Evolutionary conservation across 1,140 invertebrate genomes (phyloP), one percentile per base, ranked within the genome.

Genomic region (Tachypleus tridentatus): DNA sequence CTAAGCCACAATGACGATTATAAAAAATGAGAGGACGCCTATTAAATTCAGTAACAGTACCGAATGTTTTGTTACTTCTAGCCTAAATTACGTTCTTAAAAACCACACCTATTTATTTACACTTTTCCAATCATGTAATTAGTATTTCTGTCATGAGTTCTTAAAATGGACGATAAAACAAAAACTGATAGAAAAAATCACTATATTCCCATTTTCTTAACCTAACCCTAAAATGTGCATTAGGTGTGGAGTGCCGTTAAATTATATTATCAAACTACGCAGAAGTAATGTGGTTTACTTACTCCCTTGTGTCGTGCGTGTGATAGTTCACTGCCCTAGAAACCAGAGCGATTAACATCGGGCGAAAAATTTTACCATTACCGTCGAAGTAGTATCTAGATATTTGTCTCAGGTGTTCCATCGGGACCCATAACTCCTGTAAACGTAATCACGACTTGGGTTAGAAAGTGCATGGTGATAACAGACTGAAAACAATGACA

Each of bases 331-430:
- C 84, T 70, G 91, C 90, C 78, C 88, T 82, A 72, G 92, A 89
- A 86, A 95, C 92, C 56, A 96, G 82, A 71, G 95, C 85, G 29
- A 89, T 86, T 54, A 97, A 86, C 85, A 94, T 90, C 48, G 94
- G 94, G 73, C 94, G 84, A 62, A 97, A 81, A 58, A 91, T 90
- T 82, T 98, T 98, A 67, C 94, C 94, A 76, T 95, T 87, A 51
- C 93, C 93, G 80, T 95, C 91, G 80, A 98, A 97, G 79, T 97
- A 97, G 79, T 98, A 97, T 70, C 87, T 88, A 59, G 92, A 85
- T 78, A 97, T 91, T 71, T 86, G 86, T 75, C 87, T 85, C 72
- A 96, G 78, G 76, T 93, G 87, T 62, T 86, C 79, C 74, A 87
- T 84, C 74, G 84, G 85, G 71, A 88, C 91, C 73, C 88, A 88